phyloP scores from a whole-genome alignment of 2,113 vertebrate genomes.

The Carassius carassius region DNA sequence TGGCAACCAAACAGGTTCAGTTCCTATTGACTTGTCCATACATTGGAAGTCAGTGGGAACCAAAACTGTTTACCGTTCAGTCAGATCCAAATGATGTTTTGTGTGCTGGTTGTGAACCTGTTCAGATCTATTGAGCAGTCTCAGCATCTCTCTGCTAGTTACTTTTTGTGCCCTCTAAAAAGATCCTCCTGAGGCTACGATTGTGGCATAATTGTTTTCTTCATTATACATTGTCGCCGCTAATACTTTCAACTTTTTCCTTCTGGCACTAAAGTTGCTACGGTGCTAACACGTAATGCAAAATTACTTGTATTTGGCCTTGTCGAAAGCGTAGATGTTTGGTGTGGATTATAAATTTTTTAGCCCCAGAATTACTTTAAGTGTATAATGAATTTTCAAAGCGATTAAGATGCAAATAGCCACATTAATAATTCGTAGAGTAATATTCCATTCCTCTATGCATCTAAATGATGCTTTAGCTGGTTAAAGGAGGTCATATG shows the following conservation, averaged over 20 bases:
- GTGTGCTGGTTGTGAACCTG: not conserved
- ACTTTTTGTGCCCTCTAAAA: not conserved
- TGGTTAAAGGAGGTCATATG: conserved; percentile 48
- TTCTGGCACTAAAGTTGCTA: not conserved
- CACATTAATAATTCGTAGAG: conserved; percentile 65
- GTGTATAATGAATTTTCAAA: conserved; percentile 64
- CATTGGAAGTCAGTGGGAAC: not conserved
- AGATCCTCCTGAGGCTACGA: not conserved
- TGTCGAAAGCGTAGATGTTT: conserved; percentile 56
- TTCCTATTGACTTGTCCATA: not conserved
- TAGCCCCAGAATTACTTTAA: conserved; percentile 59
- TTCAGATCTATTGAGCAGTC: conserved; percentile 9
- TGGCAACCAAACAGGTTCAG: not conserved
- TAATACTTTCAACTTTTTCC: conserved; percentile 8
- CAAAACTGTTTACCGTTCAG: not conserved
- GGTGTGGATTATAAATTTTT: conserved; percentile 56
- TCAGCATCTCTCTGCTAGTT: not conserved
- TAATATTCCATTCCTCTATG: conserved; percentile 23
- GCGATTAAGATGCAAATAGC: conserved; percentile 69
- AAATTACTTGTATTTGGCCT: conserved; percentile 50
- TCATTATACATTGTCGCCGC: conserved; percentile 19
- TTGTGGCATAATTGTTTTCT: conserved; percentile 24
- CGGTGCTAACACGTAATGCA: not conserved
- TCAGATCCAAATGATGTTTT: not conserved
- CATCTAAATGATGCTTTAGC: conserved; percentile 42